phyloP scores from a whole-genome alignment of 2,797 vertebrate species.

The Coccyzus lansbergi region DNA sequence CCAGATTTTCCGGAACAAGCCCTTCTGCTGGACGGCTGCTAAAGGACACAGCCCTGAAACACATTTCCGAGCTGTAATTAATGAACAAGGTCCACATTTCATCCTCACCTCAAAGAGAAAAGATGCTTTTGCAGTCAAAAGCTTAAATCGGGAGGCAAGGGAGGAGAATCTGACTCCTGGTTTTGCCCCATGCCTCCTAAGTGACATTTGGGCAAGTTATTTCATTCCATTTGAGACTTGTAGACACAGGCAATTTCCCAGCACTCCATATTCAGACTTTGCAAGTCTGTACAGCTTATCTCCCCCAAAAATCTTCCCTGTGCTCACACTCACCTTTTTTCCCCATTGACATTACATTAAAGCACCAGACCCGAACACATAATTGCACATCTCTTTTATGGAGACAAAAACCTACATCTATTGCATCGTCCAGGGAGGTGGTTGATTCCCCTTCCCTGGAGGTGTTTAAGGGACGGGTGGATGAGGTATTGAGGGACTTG shows the following conservation, averaged over 20 bases:
- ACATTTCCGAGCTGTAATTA: not conserved
- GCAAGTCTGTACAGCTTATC: constrained; percentile 31
- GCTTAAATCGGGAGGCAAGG: not conserved
- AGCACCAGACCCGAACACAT: not conserved
- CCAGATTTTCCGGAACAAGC: not conserved
- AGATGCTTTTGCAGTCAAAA: not conserved
- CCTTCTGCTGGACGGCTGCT: not conserved
- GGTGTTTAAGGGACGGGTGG: no score
- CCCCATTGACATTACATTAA: not conserved
- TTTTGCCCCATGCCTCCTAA: not conserved
- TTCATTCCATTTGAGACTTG: not conserved
- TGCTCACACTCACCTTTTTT: not conserved
- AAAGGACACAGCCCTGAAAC: not conserved
- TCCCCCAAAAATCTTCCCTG: not conserved
- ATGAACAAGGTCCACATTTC: not conserved
- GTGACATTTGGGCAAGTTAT: not conserved
- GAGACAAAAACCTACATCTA: not conserved
- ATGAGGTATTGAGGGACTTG: no score
- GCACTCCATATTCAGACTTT: not conserved
- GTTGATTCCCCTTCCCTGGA: no score
- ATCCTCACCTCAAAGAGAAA: not conserved
- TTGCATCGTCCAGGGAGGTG: not conserved
- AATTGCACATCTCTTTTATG: not conserved
- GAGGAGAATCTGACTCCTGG: not conserved
- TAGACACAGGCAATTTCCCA: not conserved